Conservation (phyloP, 2,797 vertebrate genomes). For the Smutsia gigantea region DNA sequence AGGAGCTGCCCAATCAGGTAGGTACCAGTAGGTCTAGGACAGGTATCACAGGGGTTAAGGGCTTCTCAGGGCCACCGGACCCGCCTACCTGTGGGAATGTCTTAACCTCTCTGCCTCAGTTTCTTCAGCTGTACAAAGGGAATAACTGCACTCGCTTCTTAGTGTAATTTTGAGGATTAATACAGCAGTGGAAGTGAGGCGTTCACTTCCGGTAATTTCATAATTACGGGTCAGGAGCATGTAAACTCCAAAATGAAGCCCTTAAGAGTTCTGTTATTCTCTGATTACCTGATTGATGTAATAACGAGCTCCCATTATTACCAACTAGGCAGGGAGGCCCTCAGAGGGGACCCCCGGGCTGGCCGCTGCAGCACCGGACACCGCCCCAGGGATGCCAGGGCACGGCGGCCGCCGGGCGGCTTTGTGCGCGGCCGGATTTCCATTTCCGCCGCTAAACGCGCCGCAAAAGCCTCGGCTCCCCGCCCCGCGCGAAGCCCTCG, state of each 20-base stretch:
- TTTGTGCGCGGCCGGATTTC: conserved; percentile 72
- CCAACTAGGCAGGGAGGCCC: background rate
- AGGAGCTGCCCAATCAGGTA: background rate
- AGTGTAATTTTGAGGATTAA: background rate
- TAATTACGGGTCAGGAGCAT: background rate
- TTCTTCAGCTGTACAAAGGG: background rate
- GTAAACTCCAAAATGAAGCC: background rate
- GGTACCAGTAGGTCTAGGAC: too few species aligned
- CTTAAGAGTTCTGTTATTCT: background rate
- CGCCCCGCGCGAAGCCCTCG: conserved; percentile 3
- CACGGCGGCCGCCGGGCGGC: background rate
- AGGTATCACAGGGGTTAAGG: fast-evolving
- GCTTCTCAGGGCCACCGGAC: background rate
- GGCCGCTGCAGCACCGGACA: background rate
- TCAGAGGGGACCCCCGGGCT: background rate
- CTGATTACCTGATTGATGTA: fast-evolving
- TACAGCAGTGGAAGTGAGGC: background rate
- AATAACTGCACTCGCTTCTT: background rate
- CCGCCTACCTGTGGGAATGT: background rate
- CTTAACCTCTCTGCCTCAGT: background rate
- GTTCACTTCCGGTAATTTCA: background rate
- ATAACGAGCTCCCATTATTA: background rate
- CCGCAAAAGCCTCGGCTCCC: background rate
- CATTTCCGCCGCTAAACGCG: conserved; percentile 67
- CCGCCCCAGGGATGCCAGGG: background rate